A percentile compares a stretch with the other conserved stretches of the same genome.
phyloP scores from a whole-genome alignment of 2,113 vertebrate genomes.

The Panthera uncia region DNA sequence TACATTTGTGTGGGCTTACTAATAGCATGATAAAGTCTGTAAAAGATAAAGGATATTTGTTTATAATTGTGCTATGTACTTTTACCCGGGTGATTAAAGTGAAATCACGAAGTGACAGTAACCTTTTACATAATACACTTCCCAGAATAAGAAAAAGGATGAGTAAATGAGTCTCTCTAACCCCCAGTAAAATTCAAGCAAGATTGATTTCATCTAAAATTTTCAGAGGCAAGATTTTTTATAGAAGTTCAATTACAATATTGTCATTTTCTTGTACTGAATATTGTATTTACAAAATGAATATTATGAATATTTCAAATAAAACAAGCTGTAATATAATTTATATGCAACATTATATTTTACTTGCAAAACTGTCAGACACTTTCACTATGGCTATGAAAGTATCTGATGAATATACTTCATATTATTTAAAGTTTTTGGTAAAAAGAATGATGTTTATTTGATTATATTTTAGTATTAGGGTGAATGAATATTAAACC shows the following conservation, averaged over 20 bases:
- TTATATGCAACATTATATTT: conserved; percentile 75
- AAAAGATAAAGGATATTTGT: background rate
- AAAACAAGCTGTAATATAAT: conserved; percentile 77
- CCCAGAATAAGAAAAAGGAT: conserved; percentile 51
- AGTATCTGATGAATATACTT: conserved; percentile 64
- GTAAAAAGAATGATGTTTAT: conserved; percentile 73
- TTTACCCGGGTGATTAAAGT: conserved; percentile 55
- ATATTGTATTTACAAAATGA: conserved; percentile 78
- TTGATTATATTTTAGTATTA: conserved; percentile 65
- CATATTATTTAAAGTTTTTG: conserved; percentile 76
- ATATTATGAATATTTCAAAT: conserved; percentile 80
- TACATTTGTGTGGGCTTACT: background rate
- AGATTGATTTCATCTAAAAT: conserved; percentile 73
- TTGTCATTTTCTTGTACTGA: conserved; percentile 72
- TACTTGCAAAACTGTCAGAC: conserved; percentile 73
- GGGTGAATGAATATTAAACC: conserved; percentile 68
- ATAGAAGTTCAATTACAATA: conserved; percentile 73
- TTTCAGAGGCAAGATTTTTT: conserved; percentile 72
- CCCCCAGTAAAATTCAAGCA: conserved; percentile 52
- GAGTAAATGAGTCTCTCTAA: conserved; percentile 64
- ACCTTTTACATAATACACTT: conserved; percentile 45
- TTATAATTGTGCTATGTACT: conserved; percentile 23
- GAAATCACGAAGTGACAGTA: conserved; percentile 60
- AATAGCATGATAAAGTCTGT: background rate
- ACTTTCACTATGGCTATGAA: conserved; percentile 61